Evolutionary conservation across 2,797 vertebrate species (phyloP), one percentile per base, ranked within the genome.

Genomic region (Aselliscus stoliczkanus): DNA sequence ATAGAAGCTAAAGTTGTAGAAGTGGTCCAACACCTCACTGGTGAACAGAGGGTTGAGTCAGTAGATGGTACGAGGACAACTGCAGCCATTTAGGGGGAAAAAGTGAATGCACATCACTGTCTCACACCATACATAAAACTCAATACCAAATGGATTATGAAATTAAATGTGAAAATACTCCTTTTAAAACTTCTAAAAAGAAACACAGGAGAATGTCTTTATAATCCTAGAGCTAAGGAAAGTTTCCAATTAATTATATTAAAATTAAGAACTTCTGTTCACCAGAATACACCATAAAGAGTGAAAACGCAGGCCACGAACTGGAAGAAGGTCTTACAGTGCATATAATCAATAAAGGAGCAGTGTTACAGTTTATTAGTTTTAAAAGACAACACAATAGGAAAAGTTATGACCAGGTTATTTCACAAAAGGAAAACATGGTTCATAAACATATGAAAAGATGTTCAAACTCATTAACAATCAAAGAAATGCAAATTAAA

Each of bases 401-500:
- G 25, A 84, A 18, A 77, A 96, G 75, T 81, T 56, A 90, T 2
- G 25, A 65, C 10, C 17, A 84, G 62, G 7, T 50, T 56, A 86
- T 93, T 96, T 93, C 56, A 81, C 34, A 93, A 52, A 60, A 92
- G 13, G 42, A 58, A 87, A 65, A 94, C 27, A 44, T 42, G 64
- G 62, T 80, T 81, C 54, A 52, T 60, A 93, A 75, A 79, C 72
- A 90, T 54, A 69, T 12, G 2, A 90, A 90, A 87, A 96, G 72
- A 92, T 76, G n/a, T 11, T 72, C 34, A 82, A 92, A 20, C 20
- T 96, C 34, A 72, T 67, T 79, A 94, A 54, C 56, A 91, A 83
- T 47, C 67, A 81, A 52, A 95, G n/a, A 89, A 94, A 96, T 75
- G 25, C 34, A 88, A 77, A 93, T 92, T 90, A 92, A 92, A 96